Conservation (phyloP, 2,888 invertebrate genomes). For the Cantharis rustica region DNA sequence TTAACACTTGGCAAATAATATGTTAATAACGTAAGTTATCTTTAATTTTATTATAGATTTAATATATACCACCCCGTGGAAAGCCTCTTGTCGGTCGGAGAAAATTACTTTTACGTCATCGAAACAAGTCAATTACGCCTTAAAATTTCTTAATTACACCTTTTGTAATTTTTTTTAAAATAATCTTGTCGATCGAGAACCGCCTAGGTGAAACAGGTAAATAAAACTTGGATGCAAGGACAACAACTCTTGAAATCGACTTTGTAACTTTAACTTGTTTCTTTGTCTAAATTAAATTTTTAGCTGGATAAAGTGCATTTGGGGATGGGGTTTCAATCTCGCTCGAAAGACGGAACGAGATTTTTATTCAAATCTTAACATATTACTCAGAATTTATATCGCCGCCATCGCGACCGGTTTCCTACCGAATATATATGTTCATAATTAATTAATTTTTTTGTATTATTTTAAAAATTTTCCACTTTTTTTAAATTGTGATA, state of each 20-base stretch:
- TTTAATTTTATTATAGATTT: neutral
- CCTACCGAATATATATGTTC: too few relatives aligned
- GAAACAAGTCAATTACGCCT: neutral
- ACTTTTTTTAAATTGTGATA: neutral
- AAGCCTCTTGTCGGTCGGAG: too few relatives aligned
- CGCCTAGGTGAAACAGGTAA: neutral
- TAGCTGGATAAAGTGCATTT: neutral
- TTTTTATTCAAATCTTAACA: neutral
- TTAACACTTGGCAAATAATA: conserved; percentile 16
- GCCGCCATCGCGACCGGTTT: too few relatives aligned
- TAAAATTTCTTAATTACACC: neutral
- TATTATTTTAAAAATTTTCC: neutral
- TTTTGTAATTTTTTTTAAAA: neutral
- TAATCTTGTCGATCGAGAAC: neutral
- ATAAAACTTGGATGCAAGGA: neutral
- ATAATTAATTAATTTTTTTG: too few relatives aligned
- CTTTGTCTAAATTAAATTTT: neutral
- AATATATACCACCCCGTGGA: too few relatives aligned
- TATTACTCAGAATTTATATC: too few relatives aligned
- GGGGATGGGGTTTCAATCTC: neutral
- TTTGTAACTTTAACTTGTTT: neutral
- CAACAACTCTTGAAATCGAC: neutral
- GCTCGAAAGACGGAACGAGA: neutral
- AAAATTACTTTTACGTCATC: neutral
- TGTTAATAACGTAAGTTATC: conserved; percentile 32